Base-by-base conservation (phyloP, 1,140 invertebrate species). In the Stenopsyche tienmushanensis region DNA sequence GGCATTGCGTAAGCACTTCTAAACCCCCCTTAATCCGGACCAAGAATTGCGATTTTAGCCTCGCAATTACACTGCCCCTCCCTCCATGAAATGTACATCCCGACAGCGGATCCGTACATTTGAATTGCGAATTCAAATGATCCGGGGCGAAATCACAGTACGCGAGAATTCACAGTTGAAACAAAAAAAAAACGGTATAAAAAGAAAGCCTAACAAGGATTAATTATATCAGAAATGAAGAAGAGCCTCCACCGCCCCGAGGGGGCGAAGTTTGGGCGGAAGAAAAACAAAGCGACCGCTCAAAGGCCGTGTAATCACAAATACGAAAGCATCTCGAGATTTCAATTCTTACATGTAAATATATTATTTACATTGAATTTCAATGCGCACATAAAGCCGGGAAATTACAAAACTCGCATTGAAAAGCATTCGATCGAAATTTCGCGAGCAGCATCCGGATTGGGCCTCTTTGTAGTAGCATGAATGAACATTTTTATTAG, bases 101-200 rank as follows among this genome's bases (percentile, higher is more conserved):
- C 5, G 17, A 20, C 44, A 8, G 44, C 18, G 8, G 44, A 5
- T 47, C 10, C 7, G 18, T n/a, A n/a, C n/a, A n/a, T n/a, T n/a
- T n/a, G n/a, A n/a, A n/a, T n/a, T n/a, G n/a, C n/a, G n/a, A n/a
- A n/a, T n/a, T n/a, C n/a, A 47, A 20, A 15, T 8, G 10, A 47
- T 47, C 44, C 10, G 18, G 44, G 18, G n/a, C n/a, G 17, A 47
- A 15, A 47, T 15, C 10, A 47, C n/a, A n/a, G n/a, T n/a, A n/a
- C 17, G 18, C 44, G 18, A 47, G 7, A 15, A 47, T 47, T 15
- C 18, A 15, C 44, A 47, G 44, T 47, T 47, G 10, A 15, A 15
- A 47, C 44, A 47, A 15, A 8, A 47, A 15, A 15, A 47, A n/a
- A n/a, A n/a, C n/a, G 44, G 44, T 47, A 47, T 20, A 47, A 47